A percentile compares a stretch with the other conserved stretches of the same genome.
These are phyloP conservation scores for Oryzias curvinotus DNA, from an alignment of 2,113 vertebrate genomes.

Conservation along the genomic window DNA sequence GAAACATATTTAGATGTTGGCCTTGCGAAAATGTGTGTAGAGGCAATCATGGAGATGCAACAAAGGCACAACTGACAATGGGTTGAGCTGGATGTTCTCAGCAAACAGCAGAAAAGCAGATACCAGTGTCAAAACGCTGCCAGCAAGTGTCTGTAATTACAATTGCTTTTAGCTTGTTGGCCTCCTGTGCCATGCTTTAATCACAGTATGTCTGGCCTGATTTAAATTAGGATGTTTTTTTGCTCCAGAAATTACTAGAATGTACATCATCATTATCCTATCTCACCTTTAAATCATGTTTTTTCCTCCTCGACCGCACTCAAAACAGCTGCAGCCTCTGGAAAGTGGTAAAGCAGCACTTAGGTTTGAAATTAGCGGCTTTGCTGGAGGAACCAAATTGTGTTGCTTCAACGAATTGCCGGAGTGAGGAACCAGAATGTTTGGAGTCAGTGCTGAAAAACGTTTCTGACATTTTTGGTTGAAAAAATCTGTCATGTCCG, in stretches of 20 bases:
- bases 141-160: slow-evolving; percentile 53
- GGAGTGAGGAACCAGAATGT: background rate
- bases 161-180: slow-evolving; percentile 30
- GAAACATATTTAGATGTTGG: background rate
- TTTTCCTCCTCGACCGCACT: slow-evolving; percentile 48
- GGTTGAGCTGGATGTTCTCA: slow-evolving; percentile 1
- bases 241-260: slow-evolving; percentile 52
- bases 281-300: slow-evolving; percentile 64
- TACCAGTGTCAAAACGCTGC: slow-evolving; percentile 28
- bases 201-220: slow-evolving; percentile 50
- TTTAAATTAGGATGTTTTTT: slow-evolving; percentile 63
- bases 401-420: slow-evolving; percentile 47
- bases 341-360: slow-evolving; percentile 42
- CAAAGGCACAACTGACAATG: background rate
- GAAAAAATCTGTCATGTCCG: too few relatives aligned
- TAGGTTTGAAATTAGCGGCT: slow-evolving; percentile 55
- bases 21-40: background rate
- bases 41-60: background rate
- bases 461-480: too few relatives aligned
- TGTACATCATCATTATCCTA: slow-evolving; percentile 62
- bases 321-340: slow-evolving; percentile 58
- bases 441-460: too few relatives aligned
- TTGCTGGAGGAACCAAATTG: slow-evolving; percentile 29
- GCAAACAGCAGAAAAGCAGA: slow-evolving; percentile 20
- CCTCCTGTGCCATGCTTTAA: slow-evolving; percentile 45